Evolutionary conservation across 2,113 vertebrate species (phyloP).

Genomic region (Tinamus guttatus): DNA sequence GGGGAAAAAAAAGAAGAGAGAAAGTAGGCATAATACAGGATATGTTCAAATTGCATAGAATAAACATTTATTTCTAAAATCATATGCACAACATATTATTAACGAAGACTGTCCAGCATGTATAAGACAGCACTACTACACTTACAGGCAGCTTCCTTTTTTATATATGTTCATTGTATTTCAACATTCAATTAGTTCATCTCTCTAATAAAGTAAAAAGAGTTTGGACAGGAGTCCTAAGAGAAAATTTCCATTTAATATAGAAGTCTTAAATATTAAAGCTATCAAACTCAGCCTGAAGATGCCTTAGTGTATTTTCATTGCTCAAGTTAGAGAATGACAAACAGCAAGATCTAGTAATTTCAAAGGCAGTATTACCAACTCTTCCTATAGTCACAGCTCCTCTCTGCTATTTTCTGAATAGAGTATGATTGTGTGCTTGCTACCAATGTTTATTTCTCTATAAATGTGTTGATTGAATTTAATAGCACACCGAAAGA

Average conservation of each 20-base stretch:
- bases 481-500: neutral
- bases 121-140: neutral
- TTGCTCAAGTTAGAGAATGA: neutral
- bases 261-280: neutral
- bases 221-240: neutral
- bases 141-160: neutral
- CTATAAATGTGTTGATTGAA: neutral
- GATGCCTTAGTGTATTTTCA: neutral
- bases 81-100: neutral
- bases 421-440: neutral
- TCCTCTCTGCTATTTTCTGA: neutral
- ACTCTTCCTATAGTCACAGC: neutral
- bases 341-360: neutral
- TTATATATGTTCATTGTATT: neutral
- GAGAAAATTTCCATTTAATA: neutral
- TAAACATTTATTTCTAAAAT: neutral
- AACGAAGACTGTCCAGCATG: neutral
- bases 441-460: neutral
- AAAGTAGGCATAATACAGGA: neutral
- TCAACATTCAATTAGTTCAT: neutral
- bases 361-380: neutral
- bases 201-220: neutral
- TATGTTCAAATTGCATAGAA: neutral
- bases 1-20: neutral
- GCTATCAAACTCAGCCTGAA: neutral